Base-by-base conservation (phyloP, 1,140 invertebrate species). In the Anastatus disparis region DNA sequence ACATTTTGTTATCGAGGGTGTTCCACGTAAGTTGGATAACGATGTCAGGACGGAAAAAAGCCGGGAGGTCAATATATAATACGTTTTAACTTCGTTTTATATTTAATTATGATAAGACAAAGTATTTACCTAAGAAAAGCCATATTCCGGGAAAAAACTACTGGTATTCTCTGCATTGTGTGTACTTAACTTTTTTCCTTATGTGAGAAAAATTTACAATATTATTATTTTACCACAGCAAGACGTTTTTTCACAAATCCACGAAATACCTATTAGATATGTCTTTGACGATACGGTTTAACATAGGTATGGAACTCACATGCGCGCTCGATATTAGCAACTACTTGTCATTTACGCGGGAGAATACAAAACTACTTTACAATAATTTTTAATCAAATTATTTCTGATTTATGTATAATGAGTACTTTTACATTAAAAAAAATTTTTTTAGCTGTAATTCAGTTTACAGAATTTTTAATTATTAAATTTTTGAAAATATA, bases 71-170 rank as follows among this genome's bases (percentile, higher is more conserved):
- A 40, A 74, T 56, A 55, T 44, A 50, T 52, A 62, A 75, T 2
- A 26, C 9, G 8, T 65, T 61, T 35, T 35, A 6, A 35, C 31
- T 4, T 6, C 4, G 10, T 10, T 38, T 4, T 24, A 24, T 40
- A 24, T 20, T 56, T 15, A 6, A 0, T 40, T 24, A n/a, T 27
- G 3, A 26, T 42, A 40, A 7, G 26, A 26, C 48, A 27, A 13
- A 15, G 24, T 71, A 10, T 35, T 65, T 84, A 85, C 83, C 83
- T 84, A 4, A 80, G 12, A 20, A 74, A 77, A 70, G 81, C 79
- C 78, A 85, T 83, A 53, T 78, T 80, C 24, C 82, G 76, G 13
- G 77, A 76, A 69, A 83, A 58, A 8, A 74, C 71, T 7, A 24
- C 7, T 20, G 75, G 46, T 29, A 75, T 68, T 72, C 81, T 75